These are phyloP conservation scores for Henricia sp. DNA, from an alignment of 53 echinoderm and acorn worm species.

Conservation along the genomic window DNA sequence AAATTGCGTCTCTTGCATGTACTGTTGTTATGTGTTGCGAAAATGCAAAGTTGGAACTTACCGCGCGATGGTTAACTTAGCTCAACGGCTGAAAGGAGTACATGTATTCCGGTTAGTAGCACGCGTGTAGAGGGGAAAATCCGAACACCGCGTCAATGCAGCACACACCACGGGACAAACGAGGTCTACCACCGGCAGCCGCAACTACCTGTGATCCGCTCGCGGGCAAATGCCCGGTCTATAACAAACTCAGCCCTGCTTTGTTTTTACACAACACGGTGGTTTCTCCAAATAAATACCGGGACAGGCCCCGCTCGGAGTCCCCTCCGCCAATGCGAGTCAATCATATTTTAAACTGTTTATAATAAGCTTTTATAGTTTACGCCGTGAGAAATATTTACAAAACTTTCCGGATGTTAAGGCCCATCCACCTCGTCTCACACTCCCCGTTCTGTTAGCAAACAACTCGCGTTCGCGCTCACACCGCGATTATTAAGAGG, in stretches of 20 bases:
- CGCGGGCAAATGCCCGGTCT: not conserved
- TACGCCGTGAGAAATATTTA: slow-evolving; percentile 57
- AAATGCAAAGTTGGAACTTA: too few species aligned
- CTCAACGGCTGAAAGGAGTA: too few species aligned
- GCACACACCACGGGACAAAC: not conserved
- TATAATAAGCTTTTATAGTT: slow-evolving; percentile 72
- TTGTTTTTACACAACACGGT: slow-evolving; percentile 56
- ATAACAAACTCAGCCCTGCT: slow-evolving; percentile 28
- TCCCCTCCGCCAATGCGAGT: slow-evolving; percentile 50
- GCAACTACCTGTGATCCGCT: slow-evolving; percentile 53
- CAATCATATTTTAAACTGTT: slow-evolving; percentile 73
- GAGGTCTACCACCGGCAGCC: not conserved
- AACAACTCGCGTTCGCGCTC: slow-evolving; percentile 4
- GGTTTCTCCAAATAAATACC: slow-evolving; percentile 66
- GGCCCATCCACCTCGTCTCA: not conserved
- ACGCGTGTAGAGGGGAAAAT: not conserved
- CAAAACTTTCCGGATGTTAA: not conserved
- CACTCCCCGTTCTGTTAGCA: not conserved
- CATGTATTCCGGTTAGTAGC: not conserved
- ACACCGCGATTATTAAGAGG: not conserved
- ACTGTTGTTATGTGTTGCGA: too few species aligned
- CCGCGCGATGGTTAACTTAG: too few species aligned
- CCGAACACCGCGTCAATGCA: not conserved
- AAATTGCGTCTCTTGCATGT: too few species aligned
- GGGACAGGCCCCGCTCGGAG: slow-evolving; percentile 13